phyloP scores from a whole-genome alignment of 2,888 invertebrate genomes.

The Coleophora deauratella region DNA sequence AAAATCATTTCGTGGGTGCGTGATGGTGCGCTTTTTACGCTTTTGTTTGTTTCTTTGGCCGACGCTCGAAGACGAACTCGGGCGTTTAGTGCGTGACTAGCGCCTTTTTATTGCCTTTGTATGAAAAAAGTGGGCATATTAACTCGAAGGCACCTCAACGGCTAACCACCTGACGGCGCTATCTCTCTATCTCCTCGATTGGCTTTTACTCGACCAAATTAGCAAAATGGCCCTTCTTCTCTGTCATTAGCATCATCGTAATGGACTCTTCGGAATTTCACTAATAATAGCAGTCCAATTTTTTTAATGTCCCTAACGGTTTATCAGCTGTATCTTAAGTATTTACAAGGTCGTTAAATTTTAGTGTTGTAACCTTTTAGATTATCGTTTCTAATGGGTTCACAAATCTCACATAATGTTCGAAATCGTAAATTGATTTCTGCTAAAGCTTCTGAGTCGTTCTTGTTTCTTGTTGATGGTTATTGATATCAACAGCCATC shows the following conservation, averaged over 20 bases:
- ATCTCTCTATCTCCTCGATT: conserved; percentile 25
- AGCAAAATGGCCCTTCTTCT: conserved; percentile 30
- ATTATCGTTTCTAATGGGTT: no score
- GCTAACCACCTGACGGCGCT: conserved; percentile 11
- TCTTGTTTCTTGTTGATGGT: no score
- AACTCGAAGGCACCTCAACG: conserved; percentile 18
- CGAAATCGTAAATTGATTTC: no score
- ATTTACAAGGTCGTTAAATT: neutral
- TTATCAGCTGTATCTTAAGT: conserved; percentile 8
- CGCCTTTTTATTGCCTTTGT: conserved; percentile 65
- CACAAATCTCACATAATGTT: no score
- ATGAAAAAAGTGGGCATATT: conserved; percentile 56
- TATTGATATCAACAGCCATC: no score
- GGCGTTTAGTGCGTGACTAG: conserved; percentile 69
- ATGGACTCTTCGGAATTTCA: conserved; percentile 34
- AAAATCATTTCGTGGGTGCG: conserved; percentile 68
- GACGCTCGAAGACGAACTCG: conserved; percentile 43
- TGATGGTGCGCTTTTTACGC: conserved; percentile 63
- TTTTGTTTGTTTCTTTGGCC: conserved; percentile 67
- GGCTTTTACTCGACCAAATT: conserved; percentile 33
- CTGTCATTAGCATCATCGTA: conserved; percentile 44
- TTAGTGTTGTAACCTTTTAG: neutral
- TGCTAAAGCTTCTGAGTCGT: no score
- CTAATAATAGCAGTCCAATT: conserved; percentile 14
- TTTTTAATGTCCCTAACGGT: conserved; percentile 34